phyloP scores from a whole-genome alignment of 2,888 invertebrate genomes.

The Ptilodon capucinus region DNA sequence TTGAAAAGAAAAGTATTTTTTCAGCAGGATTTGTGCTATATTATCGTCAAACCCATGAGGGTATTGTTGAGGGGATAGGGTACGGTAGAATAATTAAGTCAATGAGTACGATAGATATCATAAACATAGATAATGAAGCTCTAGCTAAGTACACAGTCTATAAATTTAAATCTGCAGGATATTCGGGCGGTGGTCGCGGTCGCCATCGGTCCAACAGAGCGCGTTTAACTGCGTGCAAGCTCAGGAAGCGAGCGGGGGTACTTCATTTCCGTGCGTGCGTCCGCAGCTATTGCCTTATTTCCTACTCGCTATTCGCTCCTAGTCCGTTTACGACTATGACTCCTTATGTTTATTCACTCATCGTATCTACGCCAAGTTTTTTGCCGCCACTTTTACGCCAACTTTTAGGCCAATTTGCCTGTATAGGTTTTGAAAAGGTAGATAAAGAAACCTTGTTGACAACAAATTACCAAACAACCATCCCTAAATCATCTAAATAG shows the following conservation, averaged over 20 bases:
- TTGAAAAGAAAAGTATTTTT: no score
- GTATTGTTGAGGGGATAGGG: no score
- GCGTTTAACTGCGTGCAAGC: conserved; percentile 36
- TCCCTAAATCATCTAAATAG: no score
- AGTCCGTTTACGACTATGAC: conserved; percentile 52
- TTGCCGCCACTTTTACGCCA: no score
- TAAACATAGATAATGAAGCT: background rate
- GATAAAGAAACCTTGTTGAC: no score
- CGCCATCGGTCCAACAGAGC: conserved; percentile 16
- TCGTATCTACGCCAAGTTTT: no score
- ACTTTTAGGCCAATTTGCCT: no score
- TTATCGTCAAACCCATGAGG: no score
- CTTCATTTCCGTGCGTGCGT: conserved; percentile 66
- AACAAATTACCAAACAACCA: no score
- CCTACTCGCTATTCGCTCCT: conserved; percentile 54
- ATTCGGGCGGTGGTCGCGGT: conserved; percentile 8
- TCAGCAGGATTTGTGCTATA: no score
- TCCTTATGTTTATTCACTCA: background rate
- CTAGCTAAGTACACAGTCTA: background rate
- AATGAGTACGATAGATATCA: background rate
- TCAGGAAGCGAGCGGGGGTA: conserved; percentile 47
- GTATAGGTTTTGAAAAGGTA: no score
- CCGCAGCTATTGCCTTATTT: conserved; percentile 44
- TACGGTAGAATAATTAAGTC: no score
- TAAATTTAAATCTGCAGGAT: background rate